Base-by-base conservation (phyloP, 2,888 invertebrate species). In the Coelopa pilipes region DNA sequence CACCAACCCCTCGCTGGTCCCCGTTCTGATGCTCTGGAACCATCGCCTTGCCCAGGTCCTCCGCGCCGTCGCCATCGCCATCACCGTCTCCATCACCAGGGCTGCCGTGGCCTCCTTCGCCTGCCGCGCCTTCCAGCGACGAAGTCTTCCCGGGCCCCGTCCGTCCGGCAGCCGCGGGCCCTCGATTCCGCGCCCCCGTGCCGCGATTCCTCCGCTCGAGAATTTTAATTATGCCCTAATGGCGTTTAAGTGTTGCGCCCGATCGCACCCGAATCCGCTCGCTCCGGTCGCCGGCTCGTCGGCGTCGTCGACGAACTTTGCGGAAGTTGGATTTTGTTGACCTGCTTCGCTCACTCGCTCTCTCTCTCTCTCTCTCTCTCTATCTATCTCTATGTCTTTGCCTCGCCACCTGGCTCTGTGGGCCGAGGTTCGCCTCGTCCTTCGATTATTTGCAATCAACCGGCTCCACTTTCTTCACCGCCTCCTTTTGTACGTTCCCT, bases 221-320 rank as follows among this genome's bases (percentile, higher is more conserved):
- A 81, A 83, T 84, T 85, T 84, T 85, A 84, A 85, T 84, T 84
- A 84, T 82, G 81, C 84, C 82, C 84, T 82, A 85, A 84, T 84
- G 83, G 84, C 81, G 80, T 80, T 82, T 81, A 84, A 83, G 82
- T 80, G 82, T 80, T 80, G 74, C 80, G 80, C 79, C 78, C 72
- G 17, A 53, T 55, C 34, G 34, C 34, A 34, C 7, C 34, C 34
- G 34, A 34, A 34, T 34, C 34, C 34, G 34, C 7, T 34, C 34
- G 34, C 34, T 34, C 7, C 34, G 34, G 34, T 34, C 34, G 34
- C 34, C 34, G 7, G 19, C 24, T 45, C 34, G 62, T 17, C n/a
- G 4, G 34, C 17, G 12, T 12, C 57, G 10, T 12, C 17, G 57
- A 10, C 11, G 57, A 59, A 59, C 57, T 62, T 62, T 62, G n/a